Evolutionary conservation across 2,113 vertebrate species (phyloP), one percentile per base, ranked within the genome.

Genomic region (Murina feae): DNA sequence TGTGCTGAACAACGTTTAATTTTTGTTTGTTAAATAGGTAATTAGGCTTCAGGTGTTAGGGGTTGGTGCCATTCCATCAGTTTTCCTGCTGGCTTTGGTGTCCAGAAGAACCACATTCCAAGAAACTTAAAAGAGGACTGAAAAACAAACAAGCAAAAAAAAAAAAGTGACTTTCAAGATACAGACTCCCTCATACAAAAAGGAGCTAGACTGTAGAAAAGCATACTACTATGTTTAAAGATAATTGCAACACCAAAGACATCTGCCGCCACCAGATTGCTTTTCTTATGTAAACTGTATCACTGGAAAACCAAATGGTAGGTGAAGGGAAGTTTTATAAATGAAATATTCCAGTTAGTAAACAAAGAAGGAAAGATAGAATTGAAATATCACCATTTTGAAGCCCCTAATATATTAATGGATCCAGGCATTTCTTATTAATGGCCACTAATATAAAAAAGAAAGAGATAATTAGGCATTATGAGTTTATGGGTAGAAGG

Each of bases 291-390:
- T 47, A 75, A 87, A 88, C 30, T 47, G 1, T 63, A 35, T 13
- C 49, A 75, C 18, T 55, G 28, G n/a, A 20, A 28, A 90, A 23
- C 39, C 74, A 72, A 90, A 74, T 1, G 20, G 42, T 32, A 85
- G 25, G 81, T 76, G 44, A 76, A 92, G 37, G 25, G 9, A 63
- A 39, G 5, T 58, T 66, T 79, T 44, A 86, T 72, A 66, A 74
- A 66, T 81, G 68, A 55, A 92, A 30, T 85, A 89, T 37, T 65
- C 65, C 68, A 93, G 65, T 75, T 84, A 79, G 69, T 66, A 95
- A 83, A 85, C 17, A 85, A 93, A 69, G 12, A 35, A 88, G n/a
- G 30, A 79, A 82, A 91, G 5, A 63, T 1, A 37, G 53, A 93
- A 76, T 2, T 83, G 49, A 69, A 86, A 55, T 95, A 76, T 79